These are phyloP conservation scores for Castor canadensis DNA, from an alignment of 2,113 vertebrate species.

Conservation along the genomic window DNA sequence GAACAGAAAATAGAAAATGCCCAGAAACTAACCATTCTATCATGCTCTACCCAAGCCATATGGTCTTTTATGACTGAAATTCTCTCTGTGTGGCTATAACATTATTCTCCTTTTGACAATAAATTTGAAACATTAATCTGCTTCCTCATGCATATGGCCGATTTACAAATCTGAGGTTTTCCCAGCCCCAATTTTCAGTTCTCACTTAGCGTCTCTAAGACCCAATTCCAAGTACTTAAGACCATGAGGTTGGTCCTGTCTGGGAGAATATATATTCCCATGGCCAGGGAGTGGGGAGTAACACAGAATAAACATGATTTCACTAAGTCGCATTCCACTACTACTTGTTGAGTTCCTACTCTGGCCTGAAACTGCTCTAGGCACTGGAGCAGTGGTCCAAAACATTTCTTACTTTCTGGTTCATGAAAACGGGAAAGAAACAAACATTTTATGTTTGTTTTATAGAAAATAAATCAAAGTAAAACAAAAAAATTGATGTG, in stretches of 20 bases:
- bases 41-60: not conserved
- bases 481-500: not conserved
- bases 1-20: not conserved
- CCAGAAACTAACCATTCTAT: not conserved
- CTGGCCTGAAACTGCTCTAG: not conserved
- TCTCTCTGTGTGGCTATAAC: not conserved
- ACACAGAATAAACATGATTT: not conserved
- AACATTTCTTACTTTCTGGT: not conserved
- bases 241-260: not conserved
- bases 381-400: not conserved
- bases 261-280: not conserved
- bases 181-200: not conserved
- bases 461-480: not conserved
- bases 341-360: not conserved
- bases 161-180: not conserved
- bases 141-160: rapidly evolving
- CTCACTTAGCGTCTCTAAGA: not conserved
- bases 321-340: not conserved
- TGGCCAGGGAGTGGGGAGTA: not conserved
- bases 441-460: no score
- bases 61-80: not conserved
- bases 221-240: not conserved
- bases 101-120: not conserved
- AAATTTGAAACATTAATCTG: not conserved
- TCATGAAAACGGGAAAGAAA: not conserved